Conservation (phyloP, 2,888 invertebrate species). For the Patella ulyssiponensis region DNA sequence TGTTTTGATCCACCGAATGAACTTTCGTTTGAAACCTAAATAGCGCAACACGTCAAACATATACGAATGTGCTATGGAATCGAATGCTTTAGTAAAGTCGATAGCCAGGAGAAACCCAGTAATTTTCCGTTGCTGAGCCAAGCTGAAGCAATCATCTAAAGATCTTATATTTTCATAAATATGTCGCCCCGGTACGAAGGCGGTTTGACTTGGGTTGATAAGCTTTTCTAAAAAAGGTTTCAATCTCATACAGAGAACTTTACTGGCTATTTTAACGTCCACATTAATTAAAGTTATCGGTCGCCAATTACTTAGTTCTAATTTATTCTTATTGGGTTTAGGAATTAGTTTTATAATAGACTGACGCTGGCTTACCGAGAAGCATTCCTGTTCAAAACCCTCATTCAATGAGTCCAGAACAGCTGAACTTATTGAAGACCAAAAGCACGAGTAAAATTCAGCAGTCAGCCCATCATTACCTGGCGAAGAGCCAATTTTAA, state of each 20-base stretch:
- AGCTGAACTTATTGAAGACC: not conserved
- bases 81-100: not conserved
- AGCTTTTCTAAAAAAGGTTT: no score
- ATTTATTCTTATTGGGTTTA: no score
- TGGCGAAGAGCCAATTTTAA: not conserved
- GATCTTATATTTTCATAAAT: no score
- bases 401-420: not conserved
- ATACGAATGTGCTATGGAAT: not conserved
- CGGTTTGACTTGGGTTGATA: no score
- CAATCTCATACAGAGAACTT: no score
- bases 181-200: no score
- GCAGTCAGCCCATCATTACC: not conserved
- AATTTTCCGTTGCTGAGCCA: not conserved
- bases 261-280: no score
- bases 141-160: no score
- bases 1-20: not conserved
- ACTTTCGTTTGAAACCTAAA: not conserved
- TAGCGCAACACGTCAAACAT: not conserved
- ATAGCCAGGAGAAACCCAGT: not conserved
- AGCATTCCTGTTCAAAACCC: not conserved
- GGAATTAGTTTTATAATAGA: no score
- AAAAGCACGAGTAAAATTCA: constrained; percentile 1
- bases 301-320: no score
- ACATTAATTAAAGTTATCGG: no score
- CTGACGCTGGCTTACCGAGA: no score